Base-by-base conservation (phyloP, 2,113 vertebrate species). In the Tiliqua scincoides region DNA sequence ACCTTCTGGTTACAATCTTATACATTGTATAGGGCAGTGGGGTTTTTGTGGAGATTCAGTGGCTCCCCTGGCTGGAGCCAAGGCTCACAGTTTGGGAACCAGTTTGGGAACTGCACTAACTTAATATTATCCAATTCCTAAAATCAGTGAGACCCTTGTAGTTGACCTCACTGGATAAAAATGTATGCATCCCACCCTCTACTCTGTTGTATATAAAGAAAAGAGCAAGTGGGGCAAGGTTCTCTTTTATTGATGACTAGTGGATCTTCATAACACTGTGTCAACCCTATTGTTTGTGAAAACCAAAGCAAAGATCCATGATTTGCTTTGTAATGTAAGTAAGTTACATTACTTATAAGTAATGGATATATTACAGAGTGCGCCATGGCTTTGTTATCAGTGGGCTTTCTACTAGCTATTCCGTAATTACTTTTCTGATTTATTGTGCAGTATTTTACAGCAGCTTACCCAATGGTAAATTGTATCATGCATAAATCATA, bases 371-470 rank as follows among this genome's bases (percentile, higher is more conserved):
- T 61, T 0, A 79, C 37, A 80, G 21, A 3, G 75, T 27, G 1
- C 3, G 59, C 2, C 18, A 0, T 61, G 61, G 62, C 6, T 90
- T 4, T 4, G 1, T 88, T 89, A 32, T n/a, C 23, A 11, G 11
- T 85, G 83, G 3, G 1, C 18, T 88, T 89, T 87, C 40, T 82
- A 25, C 18, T 79, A 5, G 4, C 1, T 80, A 5, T 79, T 86
- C 84, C 61, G 6, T 78, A 63, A 20, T 48, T 88, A 62, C 21
- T 80, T 73, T 67, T 63, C 2, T 4, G 3, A 54, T 23, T 83
- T 83, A 84, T 75, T 85, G 23, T 35, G 48, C 68, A 79, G 40
- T 84, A n/a, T 63, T 67, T 57, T 32, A 84, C 43, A 79, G 48
- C 6, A 14, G 25, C 32, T 79, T 82, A 43, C 0, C 0, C 0